Evolutionary conservation across 2,888 invertebrate species (phyloP).

Genomic region (Ypsolopha sequella): DNA sequence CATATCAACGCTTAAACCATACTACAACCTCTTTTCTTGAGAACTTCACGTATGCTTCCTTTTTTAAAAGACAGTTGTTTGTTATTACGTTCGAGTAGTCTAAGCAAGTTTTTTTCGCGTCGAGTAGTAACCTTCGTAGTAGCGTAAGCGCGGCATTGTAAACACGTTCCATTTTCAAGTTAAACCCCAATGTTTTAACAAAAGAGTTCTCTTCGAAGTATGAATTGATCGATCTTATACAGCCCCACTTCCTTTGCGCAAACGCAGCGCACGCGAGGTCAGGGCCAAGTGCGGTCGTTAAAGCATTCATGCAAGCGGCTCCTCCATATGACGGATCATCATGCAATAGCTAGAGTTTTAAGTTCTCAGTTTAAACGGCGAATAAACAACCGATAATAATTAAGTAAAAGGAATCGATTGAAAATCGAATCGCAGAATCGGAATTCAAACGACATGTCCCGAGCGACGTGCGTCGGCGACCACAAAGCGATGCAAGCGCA

Average conservation of each 20-base stretch:
- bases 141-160: neutral
- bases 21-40: neutral
- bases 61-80: neutral
- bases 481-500: slow-evolving; percentile 42
- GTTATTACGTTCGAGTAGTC: neutral
- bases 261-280: neutral
- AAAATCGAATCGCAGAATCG: slow-evolving; percentile 27
- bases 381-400: neutral
- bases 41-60: neutral
- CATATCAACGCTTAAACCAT: neutral
- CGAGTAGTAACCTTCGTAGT: neutral
- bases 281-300: slow-evolving; percentile 3
- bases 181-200: neutral
- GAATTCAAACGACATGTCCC: slow-evolving; percentile 19
- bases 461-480: slow-evolving; percentile 31
- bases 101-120: neutral
- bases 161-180: neutral
- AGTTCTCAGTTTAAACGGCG: neutral
- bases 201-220: neutral
- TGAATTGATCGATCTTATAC: neutral
- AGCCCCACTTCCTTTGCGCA: slow-evolving; percentile 13
- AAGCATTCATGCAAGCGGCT: neutral
- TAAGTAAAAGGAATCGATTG: slow-evolving; percentile 17
- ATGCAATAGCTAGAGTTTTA: neutral
- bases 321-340: neutral